Evolutionary conservation across 2,113 vertebrate genomes (phyloP).

Genomic region (Gnathonemus longibarbis): DNA sequence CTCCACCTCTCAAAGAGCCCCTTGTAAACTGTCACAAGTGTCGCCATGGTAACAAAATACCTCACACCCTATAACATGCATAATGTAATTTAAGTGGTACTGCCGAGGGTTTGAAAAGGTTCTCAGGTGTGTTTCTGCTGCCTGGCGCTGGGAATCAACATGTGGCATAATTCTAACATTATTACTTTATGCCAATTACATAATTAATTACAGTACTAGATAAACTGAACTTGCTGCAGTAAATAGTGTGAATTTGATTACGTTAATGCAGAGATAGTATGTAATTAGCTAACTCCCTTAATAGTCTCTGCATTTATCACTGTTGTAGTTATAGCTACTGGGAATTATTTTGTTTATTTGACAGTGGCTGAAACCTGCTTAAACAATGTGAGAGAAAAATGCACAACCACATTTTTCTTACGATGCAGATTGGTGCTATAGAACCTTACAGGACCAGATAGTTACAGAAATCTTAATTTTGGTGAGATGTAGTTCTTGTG

Average conservation of each 20-base stretch:
- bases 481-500: neutral
- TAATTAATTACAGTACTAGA: neutral
- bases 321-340: neutral
- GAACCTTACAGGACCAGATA: neutral
- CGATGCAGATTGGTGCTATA: neutral
- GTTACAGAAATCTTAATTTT: neutral
- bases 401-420: neutral
- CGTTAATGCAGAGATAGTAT: neutral
- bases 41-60: constrained; percentile 69
- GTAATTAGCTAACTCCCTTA: neutral
- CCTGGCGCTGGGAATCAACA: neutral
- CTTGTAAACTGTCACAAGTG: constrained; percentile 86
- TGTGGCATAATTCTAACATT: neutral
- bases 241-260: neutral
- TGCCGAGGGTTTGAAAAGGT: constrained; percentile 5
- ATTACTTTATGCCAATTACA: neutral
- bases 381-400: neutral
- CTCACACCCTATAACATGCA: constrained; percentile 18
- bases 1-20: constrained; percentile 69
- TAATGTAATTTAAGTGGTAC: constrained; percentile 7
- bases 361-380: constrained; percentile 1
- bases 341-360: neutral
- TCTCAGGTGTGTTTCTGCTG: neutral
- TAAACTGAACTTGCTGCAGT: neutral
- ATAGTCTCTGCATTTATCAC: neutral